These are phyloP conservation scores for Haplochromis vanheusdeni DNA, from an alignment of 2,113 vertebrate species.

Conservation along the genomic window DNA sequence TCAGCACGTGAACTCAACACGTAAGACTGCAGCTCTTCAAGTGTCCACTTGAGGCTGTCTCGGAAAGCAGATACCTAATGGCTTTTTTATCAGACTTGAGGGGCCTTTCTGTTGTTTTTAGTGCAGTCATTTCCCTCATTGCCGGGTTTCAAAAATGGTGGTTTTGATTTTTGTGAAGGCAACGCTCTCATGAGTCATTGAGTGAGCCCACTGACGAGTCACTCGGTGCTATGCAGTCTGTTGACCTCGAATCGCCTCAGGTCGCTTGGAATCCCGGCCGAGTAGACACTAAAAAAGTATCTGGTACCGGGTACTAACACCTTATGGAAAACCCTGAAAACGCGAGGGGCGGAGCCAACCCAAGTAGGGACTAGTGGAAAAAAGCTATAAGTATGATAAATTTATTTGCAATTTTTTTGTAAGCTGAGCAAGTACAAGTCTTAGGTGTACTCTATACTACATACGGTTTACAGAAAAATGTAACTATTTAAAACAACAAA, in stretches of 20 bases:
- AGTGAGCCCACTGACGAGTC: not conserved
- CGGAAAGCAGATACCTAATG: not conserved
- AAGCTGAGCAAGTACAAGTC: not conserved
- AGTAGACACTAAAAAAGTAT: not conserved
- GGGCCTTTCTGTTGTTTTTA: not conserved
- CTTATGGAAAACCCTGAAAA: not conserved
- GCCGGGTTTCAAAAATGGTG: not conserved
- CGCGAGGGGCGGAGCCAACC: not conserved
- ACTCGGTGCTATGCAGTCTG: not conserved
- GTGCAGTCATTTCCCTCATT: not conserved
- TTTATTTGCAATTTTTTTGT: not conserved
- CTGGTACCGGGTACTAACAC: not conserved
- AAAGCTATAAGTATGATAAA: not conserved
- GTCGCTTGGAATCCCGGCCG: not conserved
- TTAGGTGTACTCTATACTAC: not conserved
- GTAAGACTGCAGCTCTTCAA: not conserved
- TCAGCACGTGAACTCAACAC: not conserved
- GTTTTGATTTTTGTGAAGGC: not conserved
- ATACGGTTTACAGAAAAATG: not conserved
- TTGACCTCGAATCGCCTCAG: not conserved
- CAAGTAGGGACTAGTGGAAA: not conserved
- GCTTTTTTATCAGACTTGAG: not conserved
- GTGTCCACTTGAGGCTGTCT: not conserved
- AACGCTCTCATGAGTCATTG: not conserved
- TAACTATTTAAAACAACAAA: not conserved